Percentiles rank a stretch among this genome's conserved stretches.
Evolutionary conservation across 2,888 invertebrate species (phyloP).

Genomic region (Sarcophaga rosellei): DNA sequence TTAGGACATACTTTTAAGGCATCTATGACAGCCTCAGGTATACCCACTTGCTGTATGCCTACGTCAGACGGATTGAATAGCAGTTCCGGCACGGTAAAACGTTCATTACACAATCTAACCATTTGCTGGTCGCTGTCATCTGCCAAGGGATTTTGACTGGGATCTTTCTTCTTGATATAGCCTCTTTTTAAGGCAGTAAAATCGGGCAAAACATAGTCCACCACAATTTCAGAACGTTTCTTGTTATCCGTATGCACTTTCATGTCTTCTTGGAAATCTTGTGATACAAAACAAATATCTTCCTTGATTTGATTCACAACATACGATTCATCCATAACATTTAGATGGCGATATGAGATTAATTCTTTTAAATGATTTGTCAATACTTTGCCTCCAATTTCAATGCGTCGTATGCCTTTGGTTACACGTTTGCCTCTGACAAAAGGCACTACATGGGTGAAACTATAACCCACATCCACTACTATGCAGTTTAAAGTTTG

Average conservation of each 20-base stretch:
- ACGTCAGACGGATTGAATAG: conserved; percentile 97
- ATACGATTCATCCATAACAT: conserved; percentile 99
- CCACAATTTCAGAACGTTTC: conserved; percentile 86
- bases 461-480: conserved; percentile 97
- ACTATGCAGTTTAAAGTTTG: conserved; percentile 88
- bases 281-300: conserved; percentile 96
- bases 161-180: conserved; percentile 80
- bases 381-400: conserved; percentile 97
- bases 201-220: conserved; percentile 98
- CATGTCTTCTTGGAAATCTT: conserved; percentile 91
- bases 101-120: conserved; percentile 93
- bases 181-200: conserved; percentile 95
- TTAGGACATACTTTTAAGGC: conserved; percentile 88
- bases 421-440: conserved; percentile 88
- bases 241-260: conserved; percentile 84
- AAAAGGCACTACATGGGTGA: conserved; percentile 96
- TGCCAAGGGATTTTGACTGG: conserved; percentile 67
- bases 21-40: conserved; percentile 93
- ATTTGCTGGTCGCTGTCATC: conserved; percentile 85
- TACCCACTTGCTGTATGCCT: conserved; percentile 94
- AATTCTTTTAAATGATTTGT: conserved; percentile 99
- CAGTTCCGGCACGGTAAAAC: conserved; percentile 97
- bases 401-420: conserved; percentile 90
- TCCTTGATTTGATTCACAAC: conserved; percentile 99
- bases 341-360: conserved; percentile 96